phyloP scores from a whole-genome alignment of 2,113 vertebrate genomes.

The Ceratotherium simum region DNA sequence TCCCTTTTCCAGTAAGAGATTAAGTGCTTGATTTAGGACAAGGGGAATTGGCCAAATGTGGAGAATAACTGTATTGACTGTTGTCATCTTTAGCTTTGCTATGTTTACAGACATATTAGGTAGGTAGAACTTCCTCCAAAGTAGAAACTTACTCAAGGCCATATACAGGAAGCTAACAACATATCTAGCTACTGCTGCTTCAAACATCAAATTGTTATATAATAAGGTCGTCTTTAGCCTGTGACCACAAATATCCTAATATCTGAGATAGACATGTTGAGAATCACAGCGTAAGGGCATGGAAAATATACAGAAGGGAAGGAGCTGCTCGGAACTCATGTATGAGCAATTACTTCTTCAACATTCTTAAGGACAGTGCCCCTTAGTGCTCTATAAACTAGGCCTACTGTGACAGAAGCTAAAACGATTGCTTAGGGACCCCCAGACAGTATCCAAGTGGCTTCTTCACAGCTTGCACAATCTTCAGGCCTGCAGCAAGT shows the following conservation, averaged over 20 bases:
- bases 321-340: not conserved
- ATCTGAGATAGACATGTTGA: not conserved
- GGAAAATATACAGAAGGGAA: not conserved
- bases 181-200: not conserved
- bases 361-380: slow-evolving; percentile 38
- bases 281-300: not conserved
- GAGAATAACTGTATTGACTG: not conserved
- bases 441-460: slow-evolving; percentile 33
- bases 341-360: slow-evolving; percentile 36
- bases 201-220: not conserved
- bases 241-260: not conserved
- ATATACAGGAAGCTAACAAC: not conserved
- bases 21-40: not conserved
- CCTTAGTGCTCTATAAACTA: slow-evolving; percentile 30
- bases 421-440: slow-evolving; percentile 51
- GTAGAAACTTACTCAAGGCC: slow-evolving; percentile 10
- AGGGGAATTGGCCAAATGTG: not conserved
- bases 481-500: slow-evolving; percentile 24
- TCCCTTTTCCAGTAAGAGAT: not conserved
- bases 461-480: slow-evolving; percentile 36
- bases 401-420: slow-evolving; percentile 23
- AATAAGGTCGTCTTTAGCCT: slow-evolving; percentile 7
- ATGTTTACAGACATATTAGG: not conserved
- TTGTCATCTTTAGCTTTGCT: not conserved
- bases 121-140: not conserved